These are phyloP conservation scores for Steatornis caripensis DNA, from an alignment of 2,113 vertebrate genomes.

Conservation along the genomic window DNA sequence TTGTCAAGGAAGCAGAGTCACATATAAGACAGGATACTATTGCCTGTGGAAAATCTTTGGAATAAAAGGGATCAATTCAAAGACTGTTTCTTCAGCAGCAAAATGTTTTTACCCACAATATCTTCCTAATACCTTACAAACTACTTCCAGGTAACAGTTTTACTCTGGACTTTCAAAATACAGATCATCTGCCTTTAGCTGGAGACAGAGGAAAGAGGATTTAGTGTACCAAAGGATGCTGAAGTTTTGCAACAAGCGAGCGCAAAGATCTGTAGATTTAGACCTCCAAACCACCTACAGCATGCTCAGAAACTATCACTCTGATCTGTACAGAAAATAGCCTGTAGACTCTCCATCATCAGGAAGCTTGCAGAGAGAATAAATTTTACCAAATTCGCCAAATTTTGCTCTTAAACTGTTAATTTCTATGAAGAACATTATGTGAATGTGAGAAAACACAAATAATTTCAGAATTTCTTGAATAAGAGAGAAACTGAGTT, in stretches of 20 bases:
- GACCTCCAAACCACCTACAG: not conserved
- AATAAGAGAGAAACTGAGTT: not conserved
- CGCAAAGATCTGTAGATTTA: not conserved
- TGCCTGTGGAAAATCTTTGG: not conserved
- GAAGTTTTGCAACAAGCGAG: not conserved
- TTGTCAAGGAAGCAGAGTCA: not conserved
- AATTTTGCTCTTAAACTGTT: not conserved
- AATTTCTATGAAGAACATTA: not conserved
- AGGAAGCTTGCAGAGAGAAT: not conserved
- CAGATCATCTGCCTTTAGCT: not conserved
- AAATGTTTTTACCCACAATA: not conserved
- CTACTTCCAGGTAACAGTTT: not conserved
- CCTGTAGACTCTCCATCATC: not conserved
- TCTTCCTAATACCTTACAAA: not conserved
- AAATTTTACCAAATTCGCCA: too few species aligned
- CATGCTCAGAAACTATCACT: not conserved
- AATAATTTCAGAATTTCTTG: not conserved
- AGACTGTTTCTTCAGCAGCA: not conserved
- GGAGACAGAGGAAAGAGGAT: not conserved
- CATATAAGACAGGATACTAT: not conserved
- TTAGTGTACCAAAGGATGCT: not conserved
- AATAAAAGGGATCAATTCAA: not conserved
- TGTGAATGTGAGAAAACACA: not conserved
- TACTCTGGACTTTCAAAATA: not conserved
- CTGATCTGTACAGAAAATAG: not conserved